Evolutionary conservation across 2,797 vertebrate species (phyloP), one percentile per base, ranked within the genome.

Genomic region (Centroberyx gerrardi): DNA sequence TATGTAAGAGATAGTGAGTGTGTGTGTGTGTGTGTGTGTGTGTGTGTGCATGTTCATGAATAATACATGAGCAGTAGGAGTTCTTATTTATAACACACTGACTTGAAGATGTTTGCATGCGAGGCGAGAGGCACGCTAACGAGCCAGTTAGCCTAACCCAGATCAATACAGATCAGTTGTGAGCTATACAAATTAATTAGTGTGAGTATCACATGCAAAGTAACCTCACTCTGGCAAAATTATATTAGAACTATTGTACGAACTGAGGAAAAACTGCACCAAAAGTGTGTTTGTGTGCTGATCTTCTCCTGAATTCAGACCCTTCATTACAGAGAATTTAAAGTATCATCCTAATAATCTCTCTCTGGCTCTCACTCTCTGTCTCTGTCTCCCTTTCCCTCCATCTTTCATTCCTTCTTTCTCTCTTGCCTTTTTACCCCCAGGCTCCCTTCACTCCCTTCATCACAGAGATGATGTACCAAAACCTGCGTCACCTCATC

Each of bases 381-480:
- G 67, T 56, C 65, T 29, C 40, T 38, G 4, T 17, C 42, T 48
- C 12, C 8, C 31, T 17, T 17, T 17, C 29, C 14, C 54, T 33
- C 29, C 29, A 17, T 55, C 38, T 55, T 29, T 12, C 8, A 27
- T 76, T 55, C 66, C 28, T 44, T 2, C 77, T 78, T 64, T 17
- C 69, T 80, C 71, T 85, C 62, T 67, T 62, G 51, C 40, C 31
- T 49, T 15, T 31, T 68, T 40, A 63, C 61, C 72, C 55, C 59
- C 81, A 99, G 98, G 98, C 98, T 82, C 98, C 98, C 10, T 99
- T 98, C 81, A 99, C 97, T 56, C 98, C 98, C 17, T 99, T 99
- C 94, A 98, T 99, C 87, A 99, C 98, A 5, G 98, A 99, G 90
- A 92, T 98, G 94, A 99, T 99, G 96, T 99, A 98, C 92, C 97